Evolutionary conservation across 1,140 invertebrate genomes (phyloP), one percentile per base, ranked within the genome.

Genomic region (Pemphigus obesinymphae): DNA sequence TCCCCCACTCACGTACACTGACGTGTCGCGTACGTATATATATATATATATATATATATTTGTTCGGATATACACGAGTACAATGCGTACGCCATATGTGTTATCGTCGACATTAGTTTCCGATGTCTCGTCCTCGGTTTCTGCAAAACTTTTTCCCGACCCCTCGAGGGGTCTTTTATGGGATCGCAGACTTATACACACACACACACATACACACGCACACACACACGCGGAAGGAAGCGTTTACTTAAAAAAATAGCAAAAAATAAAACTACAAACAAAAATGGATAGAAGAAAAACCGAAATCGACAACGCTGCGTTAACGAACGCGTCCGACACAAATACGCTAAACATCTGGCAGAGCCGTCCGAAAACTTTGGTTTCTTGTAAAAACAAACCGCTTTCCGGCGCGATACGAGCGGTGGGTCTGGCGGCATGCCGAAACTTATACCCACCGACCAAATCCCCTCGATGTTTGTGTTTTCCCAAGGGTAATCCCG

Each of bases 31-130:
- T n/a, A 66, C 20, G 20, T 66, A 34, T 66, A 11, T n/a, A n/a
- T n/a, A n/a, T n/a, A n/a, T n/a, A n/a, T n/a, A n/a, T n/a, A n/a
- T n/a, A n/a, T n/a, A n/a, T n/a, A n/a, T n/a, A n/a, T n/a, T n/a
- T n/a, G n/a, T n/a, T n/a, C n/a, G n/a, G n/a, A n/a, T n/a, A n/a
- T n/a, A 66, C n/a, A 37, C 34, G 34, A 29, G 29, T 17, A 61
- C 20, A 66, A n/a, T 66, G 31, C n/a, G 11, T 40, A n/a, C 34
- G 10, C 34, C 31, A 34, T 40, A 34, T 31, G n/a, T n/a, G 70
- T 73, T 73, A 73, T 48, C 70, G 70, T 73, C 43, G 70, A 73
- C 70, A 48, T 73, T 48, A 48, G 70, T 73, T 73, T 73, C 70
- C 70, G 70, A 73, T 73, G 70, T 66, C 31, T 66, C n/a, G n/a